Percentiles rank a stretch among this genome's conserved stretches.
phyloP scores from a whole-genome alignment of 1,140 invertebrate species.

The Elysia chlorotica region DNA sequence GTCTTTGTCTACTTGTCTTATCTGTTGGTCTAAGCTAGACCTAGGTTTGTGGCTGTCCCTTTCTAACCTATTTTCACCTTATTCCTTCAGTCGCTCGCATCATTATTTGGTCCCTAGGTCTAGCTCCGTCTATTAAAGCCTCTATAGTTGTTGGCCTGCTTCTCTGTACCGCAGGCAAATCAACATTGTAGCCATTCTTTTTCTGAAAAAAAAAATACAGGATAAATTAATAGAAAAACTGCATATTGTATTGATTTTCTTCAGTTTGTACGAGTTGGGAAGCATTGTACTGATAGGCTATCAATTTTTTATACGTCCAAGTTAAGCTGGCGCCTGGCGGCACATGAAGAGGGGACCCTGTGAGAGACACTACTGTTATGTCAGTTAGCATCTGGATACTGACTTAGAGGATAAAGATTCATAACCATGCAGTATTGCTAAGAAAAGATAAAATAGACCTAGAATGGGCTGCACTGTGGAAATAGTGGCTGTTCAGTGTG shows the following conservation, averaged over 20 bases:
- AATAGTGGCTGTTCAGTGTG: no score
- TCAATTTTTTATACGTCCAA: no score
- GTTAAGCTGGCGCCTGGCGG: no score
- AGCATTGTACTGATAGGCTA: no score
- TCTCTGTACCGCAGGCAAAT: not conserved
- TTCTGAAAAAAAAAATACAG: constrained; percentile 8
- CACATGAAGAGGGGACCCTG: not conserved
- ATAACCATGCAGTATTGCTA: no score
- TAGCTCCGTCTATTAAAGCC: constrained; percentile 3
- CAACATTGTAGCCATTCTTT: not conserved
- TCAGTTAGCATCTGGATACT: not conserved
- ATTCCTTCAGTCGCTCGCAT: not conserved
- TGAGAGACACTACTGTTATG: not conserved
- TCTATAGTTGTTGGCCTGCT: not conserved
- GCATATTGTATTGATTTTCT: not conserved
- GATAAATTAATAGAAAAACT: not conserved
- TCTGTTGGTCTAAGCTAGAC: not conserved
- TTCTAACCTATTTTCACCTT: not conserved
- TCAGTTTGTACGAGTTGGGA: not conserved
- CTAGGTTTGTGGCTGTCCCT: not conserved
- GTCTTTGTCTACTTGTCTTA: not conserved
- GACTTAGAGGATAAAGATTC: no score
- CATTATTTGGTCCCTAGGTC: not conserved
- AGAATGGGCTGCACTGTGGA: no score
- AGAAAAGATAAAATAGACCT: no score